Evolutionary conservation across 2,797 vertebrate species (phyloP).

Genomic region (Melanotaenia pygmaea): DNA sequence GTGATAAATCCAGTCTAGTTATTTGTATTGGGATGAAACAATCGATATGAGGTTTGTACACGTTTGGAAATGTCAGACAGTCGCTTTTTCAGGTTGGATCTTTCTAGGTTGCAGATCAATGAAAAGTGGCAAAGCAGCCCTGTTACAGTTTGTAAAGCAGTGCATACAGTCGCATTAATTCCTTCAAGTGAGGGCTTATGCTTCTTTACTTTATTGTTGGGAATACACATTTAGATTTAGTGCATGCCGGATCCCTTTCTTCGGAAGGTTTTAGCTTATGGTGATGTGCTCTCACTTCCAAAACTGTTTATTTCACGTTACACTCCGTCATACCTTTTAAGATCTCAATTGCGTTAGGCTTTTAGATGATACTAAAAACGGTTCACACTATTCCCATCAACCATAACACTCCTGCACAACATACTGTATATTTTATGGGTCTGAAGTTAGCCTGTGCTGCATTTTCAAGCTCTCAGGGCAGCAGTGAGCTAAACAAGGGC

Average conservation of each 20-base stretch:
- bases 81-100: not conserved
- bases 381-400: slow-evolving; percentile 27
- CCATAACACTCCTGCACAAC: slow-evolving; percentile 30
- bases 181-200: slow-evolving; percentile 48
- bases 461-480: slow-evolving; percentile 27
- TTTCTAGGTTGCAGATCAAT: slow-evolving; percentile 6
- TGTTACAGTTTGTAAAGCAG: slow-evolving; percentile 1
- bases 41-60: not conserved
- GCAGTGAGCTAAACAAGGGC: slow-evolving; percentile 45
- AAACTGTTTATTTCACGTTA: slow-evolving; percentile 25
- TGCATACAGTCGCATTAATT: slow-evolving; percentile 53
- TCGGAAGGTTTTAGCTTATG: slow-evolving; percentile 50
- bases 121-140: slow-evolving; percentile 8
- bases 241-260: slow-evolving; percentile 50
- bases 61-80: slow-evolving; percentile 11
- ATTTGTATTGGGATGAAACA: slow-evolving; percentile 5
- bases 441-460: slow-evolving; percentile 11
- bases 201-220: slow-evolving; percentile 43
- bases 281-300: slow-evolving; percentile 38
- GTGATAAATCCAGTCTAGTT: slow-evolving; percentile 2
- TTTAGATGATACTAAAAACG: slow-evolving; percentile 5
- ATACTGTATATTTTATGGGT: slow-evolving; percentile 13
- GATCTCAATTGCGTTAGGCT: slow-evolving; percentile 17
- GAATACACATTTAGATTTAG: slow-evolving; percentile 63
- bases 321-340: slow-evolving; percentile 14